Base-by-base conservation (phyloP, 37 sponge, comb jelly and placozoan genomes). In the Oscarella lobularis region DNA sequence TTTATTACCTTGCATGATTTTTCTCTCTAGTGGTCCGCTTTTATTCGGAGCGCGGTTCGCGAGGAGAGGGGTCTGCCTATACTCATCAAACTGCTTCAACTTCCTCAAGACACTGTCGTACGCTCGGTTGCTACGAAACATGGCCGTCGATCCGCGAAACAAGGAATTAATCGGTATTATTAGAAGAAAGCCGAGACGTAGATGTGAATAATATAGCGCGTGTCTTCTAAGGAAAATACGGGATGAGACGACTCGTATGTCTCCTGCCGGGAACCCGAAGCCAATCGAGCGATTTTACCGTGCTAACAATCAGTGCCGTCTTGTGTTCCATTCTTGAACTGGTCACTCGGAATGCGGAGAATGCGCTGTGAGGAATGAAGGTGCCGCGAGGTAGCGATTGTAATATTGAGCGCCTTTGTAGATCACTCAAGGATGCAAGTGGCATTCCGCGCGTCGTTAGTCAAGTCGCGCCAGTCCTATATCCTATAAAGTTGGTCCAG, bases 21-120 rank as follows among this genome's bases (percentile, higher is more conserved):
- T n/a, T n/a, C n/a, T n/a, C n/a, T 72, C 2, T 81, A 90, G 90
- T 92, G 93, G 93, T 80, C 93, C 0, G 81, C 81, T 1, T 86
- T 83, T 40, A 73, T 81, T 20, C 81, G 98, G 36, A 83, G 84
- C 31, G 79, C 84, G 5, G 75, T 96, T 30, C 60, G 93, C 0
- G 78, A 82, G 32, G 79, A 86, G 37, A 87, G 85, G 3, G 98
- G 98, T 27, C 83, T 96, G 33, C 80, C 84, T 2, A 41, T 87
- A 0, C 74, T 96, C 29, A 85, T 80, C 37, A 85, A 85, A 14
- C 81, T 92, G 37, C 69, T 90, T 4, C 75, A 78, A 73, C 74
- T 83, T 0, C 85, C 78, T 1, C 82, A 87, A 69, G 98, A 96
- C 31, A 40, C 80, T 30, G 94, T 93, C 33, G 86, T 93, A 1